These are phyloP conservation scores for Avahi laniger DNA, from an alignment of 2,797 vertebrate species.

Conservation along the genomic window DNA sequence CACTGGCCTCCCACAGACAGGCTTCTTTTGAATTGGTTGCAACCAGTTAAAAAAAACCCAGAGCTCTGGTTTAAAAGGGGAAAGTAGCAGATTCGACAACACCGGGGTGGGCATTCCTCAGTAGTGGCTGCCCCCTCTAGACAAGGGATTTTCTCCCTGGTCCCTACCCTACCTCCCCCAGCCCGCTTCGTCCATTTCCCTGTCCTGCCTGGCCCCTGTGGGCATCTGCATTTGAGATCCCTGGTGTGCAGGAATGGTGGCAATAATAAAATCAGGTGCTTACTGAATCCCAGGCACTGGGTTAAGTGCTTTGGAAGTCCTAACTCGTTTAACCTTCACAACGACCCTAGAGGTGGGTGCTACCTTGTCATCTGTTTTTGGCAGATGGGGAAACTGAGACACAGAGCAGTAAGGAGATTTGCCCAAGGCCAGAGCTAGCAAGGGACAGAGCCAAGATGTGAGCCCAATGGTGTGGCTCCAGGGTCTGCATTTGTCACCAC, in stretches of 20 bases:
- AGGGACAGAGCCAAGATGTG: neutral
- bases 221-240: neutral
- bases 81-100: neutral
- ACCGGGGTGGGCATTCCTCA: neutral
- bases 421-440: neutral
- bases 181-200: neutral
- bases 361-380: neutral
- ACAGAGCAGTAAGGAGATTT: neutral
- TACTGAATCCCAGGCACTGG: neutral
- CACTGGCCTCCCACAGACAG: neutral
- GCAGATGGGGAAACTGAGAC: conserved; percentile 7
- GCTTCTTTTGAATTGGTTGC: neutral
- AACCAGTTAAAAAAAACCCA: neutral
- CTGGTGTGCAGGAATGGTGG: neutral
- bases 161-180: neutral
- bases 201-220: neutral
- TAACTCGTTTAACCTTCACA: neutral
- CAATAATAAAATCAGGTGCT: neutral
- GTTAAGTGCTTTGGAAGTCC: neutral
- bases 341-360: neutral
- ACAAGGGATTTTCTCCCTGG: neutral
- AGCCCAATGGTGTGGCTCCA: neutral
- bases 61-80: neutral
- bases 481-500: rapidly evolving
- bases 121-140: neutral